Evolutionary conservation across 2,888 invertebrate genomes (phyloP), one percentile per base, ranked within the genome.

Genomic region (Drosophila neutralis): DNA sequence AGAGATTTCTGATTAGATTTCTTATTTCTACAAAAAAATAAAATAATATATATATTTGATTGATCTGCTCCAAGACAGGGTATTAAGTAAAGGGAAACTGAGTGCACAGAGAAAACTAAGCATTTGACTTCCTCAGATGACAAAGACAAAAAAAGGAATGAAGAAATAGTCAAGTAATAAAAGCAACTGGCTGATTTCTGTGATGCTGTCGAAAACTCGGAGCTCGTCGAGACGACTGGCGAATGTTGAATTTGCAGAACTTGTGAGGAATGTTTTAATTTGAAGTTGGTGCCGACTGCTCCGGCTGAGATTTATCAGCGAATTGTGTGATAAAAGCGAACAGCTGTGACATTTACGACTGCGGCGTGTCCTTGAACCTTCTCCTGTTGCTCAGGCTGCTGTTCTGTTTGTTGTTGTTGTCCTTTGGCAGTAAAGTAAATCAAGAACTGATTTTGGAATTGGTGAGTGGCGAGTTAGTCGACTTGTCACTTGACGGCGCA

Each of bases 191-290:
- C 61, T 38, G 42, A 52, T 58, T 69, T 29, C 2, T 27, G 18
- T 1, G 24, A 33, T n/a, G 36, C 33, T 27, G 24, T 15, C 24
- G 33, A 54, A 5, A 21, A 31, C 42, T 59, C 42, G 33, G 33
- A 61, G 24, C 33, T 54, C 36, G 65, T 13, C 49, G 59, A 67
- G 61, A 76, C 53, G 68, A 67, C 11, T 21, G 42, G 1, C 42
- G 42, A 56, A 24, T 27, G 58, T 15, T 38, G 21, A 51, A 49
- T 70, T 61, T 51, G 31, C 40, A 48, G 40, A 84, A 69, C 72
- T 77, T 71, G 58, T 42, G 52, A 77, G 81, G 88, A 89, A 86
- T 86, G 90, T 87, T 89, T 87, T 89, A 89, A 86, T 89, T 86
- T 89, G 57, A 83, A 84, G 73, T 81, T 71, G 66, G 31, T 56